Percentiles rank a stretch among this genome's conserved stretches.
These are phyloP conservation scores for Labroides dimidiatus DNA, from an alignment of 2,797 vertebrate genomes.

Conservation along the genomic window DNA sequence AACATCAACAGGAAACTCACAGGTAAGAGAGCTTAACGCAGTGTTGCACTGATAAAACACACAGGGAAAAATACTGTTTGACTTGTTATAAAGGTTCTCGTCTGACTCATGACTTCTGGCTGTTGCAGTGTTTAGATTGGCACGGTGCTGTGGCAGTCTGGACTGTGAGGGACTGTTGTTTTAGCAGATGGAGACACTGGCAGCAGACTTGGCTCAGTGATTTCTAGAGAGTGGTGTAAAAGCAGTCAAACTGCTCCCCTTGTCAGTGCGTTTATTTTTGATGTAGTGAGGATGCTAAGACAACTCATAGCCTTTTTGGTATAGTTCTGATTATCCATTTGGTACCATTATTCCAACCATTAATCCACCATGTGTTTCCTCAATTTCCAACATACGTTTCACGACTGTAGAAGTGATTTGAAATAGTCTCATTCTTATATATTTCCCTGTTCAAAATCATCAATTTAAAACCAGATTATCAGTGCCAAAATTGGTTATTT, in stretches of 20 bases:
- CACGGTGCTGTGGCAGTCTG: slow-evolving; percentile 6
- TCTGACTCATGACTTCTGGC: slow-evolving; percentile 34
- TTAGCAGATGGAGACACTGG: slow-evolving; percentile 26
- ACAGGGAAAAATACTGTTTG: slow-evolving; percentile 6
- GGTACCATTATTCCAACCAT: too few relatives aligned
- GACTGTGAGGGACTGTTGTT: slow-evolving; percentile 26
- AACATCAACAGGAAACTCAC: slow-evolving; percentile 39
- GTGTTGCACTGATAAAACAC: slow-evolving; percentile 4
- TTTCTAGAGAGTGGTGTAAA: slow-evolving; percentile 10
- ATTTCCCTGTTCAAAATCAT: too few relatives aligned
- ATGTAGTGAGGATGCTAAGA: neutral
- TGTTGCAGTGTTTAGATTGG: slow-evolving; percentile 29
- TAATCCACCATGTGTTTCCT: too few relatives aligned
- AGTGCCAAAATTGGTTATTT: too few relatives aligned
- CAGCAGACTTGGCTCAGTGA: neutral
- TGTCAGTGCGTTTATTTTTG: slow-evolving; percentile 1
- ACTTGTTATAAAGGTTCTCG: slow-evolving; percentile 19
- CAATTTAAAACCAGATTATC: too few relatives aligned
- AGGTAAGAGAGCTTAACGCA: slow-evolving; percentile 72
- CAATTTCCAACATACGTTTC: neutral
- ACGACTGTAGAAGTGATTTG: too few relatives aligned
- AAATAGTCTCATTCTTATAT: too few relatives aligned
- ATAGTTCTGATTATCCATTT: neutral
- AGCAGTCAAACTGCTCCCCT: slow-evolving; percentile 5
- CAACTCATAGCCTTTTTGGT: neutral